Percentiles rank a stretch among this genome's conserved stretches.
These are phyloP conservation scores for Amblyteles armatorius DNA, from an alignment of 2,888 invertebrate genomes.

Conservation along the genomic window DNA sequence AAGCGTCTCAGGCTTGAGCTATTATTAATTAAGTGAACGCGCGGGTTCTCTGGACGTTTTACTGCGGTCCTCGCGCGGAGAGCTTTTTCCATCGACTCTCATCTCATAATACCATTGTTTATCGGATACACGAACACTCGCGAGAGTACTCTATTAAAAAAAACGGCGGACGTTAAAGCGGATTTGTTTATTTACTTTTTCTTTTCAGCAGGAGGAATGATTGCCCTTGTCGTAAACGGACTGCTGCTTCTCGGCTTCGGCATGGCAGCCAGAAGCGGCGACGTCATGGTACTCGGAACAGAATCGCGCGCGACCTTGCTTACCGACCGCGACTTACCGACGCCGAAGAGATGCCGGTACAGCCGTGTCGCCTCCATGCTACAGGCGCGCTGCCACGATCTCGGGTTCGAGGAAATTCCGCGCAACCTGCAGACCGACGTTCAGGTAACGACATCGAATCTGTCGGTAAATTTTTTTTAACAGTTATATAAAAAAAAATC, in stretches of 20 bases:
- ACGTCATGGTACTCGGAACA: conserved; percentile 52
- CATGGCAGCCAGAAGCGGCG: conserved; percentile 60
- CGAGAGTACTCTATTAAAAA: background rate
- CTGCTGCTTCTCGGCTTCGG: conserved; percentile 72
- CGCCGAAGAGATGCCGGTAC: conserved; percentile 85
- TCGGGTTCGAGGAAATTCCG: conserved; percentile 85
- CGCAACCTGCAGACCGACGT: conserved; percentile 85
- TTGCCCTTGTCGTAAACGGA: conserved; percentile 69
- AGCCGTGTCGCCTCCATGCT: conserved; percentile 85
- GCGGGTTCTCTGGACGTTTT: conserved; percentile 28
- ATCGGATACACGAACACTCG: background rate
- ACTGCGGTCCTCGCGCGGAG: background rate
- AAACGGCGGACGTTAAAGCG: background rate
- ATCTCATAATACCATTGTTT: conserved; percentile 17
- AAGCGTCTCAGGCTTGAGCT: conserved; percentile 29
- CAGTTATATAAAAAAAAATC: background rate
- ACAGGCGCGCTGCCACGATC: conserved; percentile 86
- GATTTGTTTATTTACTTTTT: conserved; percentile 2
- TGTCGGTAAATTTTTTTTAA: background rate
- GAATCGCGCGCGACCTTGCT: conserved; percentile 72
- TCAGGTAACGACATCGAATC: conserved; percentile 84
- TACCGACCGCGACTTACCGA: conserved; percentile 72
- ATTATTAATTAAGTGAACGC: conserved; percentile 54
- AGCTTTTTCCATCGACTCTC: background rate
- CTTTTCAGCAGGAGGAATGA: conserved; percentile 66